Evolutionary conservation across 2,797 vertebrate species (phyloP), one percentile per base, ranked within the genome.

Genomic region (Philypnodon macrostomus): DNA sequence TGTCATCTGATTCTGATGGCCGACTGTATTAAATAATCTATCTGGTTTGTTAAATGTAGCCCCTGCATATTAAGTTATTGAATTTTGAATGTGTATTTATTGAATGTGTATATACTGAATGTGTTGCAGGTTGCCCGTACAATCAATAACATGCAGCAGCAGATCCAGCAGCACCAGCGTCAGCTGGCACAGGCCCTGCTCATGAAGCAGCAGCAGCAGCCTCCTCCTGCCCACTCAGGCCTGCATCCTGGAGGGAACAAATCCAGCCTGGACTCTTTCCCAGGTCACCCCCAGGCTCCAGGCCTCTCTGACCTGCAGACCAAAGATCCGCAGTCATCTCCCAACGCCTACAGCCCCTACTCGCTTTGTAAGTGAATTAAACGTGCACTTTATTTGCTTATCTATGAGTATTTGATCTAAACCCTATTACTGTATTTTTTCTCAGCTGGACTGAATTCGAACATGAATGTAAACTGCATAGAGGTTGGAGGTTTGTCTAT

Each of bases 81-180:
- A 1, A 40, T 41, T 1, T 9, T 58, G 13, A 68, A 13, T 11
- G 7, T 47, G 21, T 35, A 13, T 58, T 4, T 2, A 1, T 45
- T 47, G 39, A 30, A 91, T 9, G 19, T 39, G 15, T 56, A 8
- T 4, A 1, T 4, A 1, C 46, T 48, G 37, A 35, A 91, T 79
- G 87, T 2, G 4, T 42, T 8, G 32, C 88, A 98, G 95, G 96
- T 97, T 90, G 96, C 96, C 90, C 95, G 96, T 93, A 97, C 96
- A 97, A 98, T 98, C 95, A 96, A 94, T 88, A 97, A 97, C 93
- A 97, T 98, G 93, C 96, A 98, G 93, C 96, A 98, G 90, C 96
- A 98, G 91, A 98, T 98, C 90, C 96, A 98, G 88, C 96, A 98
- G 88, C 95, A 98, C 90, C 96, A 98, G 91, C 95, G 96, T 80